A percentile compares a stretch with the other conserved stretches of the same genome.
Evolutionary conservation across 2,888 invertebrate genomes (phyloP).

Genomic region (Pyrrhia umbra): DNA sequence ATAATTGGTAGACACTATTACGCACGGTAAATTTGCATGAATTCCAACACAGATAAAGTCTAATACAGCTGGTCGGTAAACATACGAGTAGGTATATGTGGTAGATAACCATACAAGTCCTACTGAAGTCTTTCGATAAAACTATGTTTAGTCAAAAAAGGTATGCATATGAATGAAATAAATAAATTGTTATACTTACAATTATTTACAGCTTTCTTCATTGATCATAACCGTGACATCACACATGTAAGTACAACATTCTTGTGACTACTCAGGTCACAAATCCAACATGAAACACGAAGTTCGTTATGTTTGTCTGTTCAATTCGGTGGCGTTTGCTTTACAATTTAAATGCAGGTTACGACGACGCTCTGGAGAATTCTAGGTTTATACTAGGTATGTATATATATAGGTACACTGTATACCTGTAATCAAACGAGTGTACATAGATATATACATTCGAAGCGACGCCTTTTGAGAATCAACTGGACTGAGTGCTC

Average conservation of each 20-base stretch:
- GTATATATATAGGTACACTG: constrained; percentile 33
- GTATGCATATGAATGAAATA: background rate
- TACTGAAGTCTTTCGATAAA: no score
- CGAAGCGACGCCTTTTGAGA: constrained; percentile 54
- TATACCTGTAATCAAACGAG: constrained; percentile 58
- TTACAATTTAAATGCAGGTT: constrained; percentile 78
- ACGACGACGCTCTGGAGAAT: constrained; percentile 61
- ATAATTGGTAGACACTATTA: no score
- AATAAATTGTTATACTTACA: background rate
- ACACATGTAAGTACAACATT: constrained; percentile 3
- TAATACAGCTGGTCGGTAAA: no score
- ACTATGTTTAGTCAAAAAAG: no score
- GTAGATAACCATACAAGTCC: no score
- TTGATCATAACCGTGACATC: constrained; percentile 6
- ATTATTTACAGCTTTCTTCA: background rate
- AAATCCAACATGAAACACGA: constrained; percentile 69
- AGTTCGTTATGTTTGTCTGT: constrained; percentile 73
- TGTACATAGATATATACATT: constrained; percentile 35
- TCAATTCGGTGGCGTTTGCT: constrained; percentile 73
- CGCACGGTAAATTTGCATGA: no score
- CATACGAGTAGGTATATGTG: no score
- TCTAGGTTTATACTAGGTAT: constrained; percentile 55
- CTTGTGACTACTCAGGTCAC: constrained; percentile 64
- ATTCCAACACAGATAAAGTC: no score
- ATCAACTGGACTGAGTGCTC: constrained; percentile 53